phyloP scores from a whole-genome alignment of 2,113 vertebrate genomes.

The Psettodes erumei region DNA sequence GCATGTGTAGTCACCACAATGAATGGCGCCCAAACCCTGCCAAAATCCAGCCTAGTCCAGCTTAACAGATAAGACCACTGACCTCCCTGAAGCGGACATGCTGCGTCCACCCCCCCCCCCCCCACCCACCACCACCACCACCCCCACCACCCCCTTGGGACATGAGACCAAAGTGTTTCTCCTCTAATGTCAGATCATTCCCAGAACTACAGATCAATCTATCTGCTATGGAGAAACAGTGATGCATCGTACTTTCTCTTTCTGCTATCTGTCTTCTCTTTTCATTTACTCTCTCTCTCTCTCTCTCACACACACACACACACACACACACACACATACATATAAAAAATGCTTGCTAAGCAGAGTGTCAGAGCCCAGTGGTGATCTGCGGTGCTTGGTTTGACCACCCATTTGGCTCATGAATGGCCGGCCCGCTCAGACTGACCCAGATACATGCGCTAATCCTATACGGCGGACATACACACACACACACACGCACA shows the following conservation, averaged over 20 bases:
- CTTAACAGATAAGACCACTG: slow-evolving; percentile 40
- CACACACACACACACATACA: slow-evolving; percentile 15
- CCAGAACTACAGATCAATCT: neutral
- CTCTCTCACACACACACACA: neutral
- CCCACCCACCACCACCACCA: no score
- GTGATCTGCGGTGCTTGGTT: slow-evolving; percentile 61
- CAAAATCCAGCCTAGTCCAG: slow-evolving; percentile 44
- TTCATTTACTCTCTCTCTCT: neutral
- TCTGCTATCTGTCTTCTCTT: slow-evolving; percentile 5
- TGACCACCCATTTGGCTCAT: slow-evolving; percentile 61
- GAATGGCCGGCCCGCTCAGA: slow-evolving; percentile 49
- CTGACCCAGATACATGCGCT: slow-evolving; percentile 74
- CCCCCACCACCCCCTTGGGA: no score
- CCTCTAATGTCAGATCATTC: neutral
- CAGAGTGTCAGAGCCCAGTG: no score
- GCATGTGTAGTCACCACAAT: slow-evolving; percentile 12
- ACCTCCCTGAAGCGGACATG: slow-evolving; percentile 20
- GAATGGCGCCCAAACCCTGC: slow-evolving; percentile 6
- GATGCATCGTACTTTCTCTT: slow-evolving; percentile 21
- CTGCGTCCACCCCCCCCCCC: neutral
- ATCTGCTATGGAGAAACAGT: slow-evolving; percentile 2
- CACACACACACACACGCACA: neutral
- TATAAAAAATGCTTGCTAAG: no score
- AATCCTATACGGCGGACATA: slow-evolving; percentile 55
- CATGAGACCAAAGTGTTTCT: slow-evolving; percentile 6